Evolutionary conservation across 2,888 invertebrate genomes (phyloP), one percentile per base, ranked within the genome.

Genomic region (Hyles lineata): DNA sequence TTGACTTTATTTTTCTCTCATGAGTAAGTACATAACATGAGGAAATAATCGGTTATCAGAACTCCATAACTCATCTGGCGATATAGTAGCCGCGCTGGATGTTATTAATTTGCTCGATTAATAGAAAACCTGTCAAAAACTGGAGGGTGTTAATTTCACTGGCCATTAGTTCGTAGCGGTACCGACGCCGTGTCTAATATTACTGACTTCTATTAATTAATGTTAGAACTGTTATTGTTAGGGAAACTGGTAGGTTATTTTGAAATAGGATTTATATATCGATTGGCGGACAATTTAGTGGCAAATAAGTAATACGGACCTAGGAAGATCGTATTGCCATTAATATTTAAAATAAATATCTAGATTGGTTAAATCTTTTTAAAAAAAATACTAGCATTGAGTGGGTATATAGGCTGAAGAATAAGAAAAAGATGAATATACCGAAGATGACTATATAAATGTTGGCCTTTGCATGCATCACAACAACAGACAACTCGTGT

Each of bases 101-200:
- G 59, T 71, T 75, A 78, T 78, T 77, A 77, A 77, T 78, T 75
- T 63, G 73, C 73, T 69, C 55, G 67, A 70, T 70, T 78, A 76
- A 80, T 79, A 79, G 76, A 76, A 77, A 75, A 76, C 55, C 77
- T 81, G 80, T 79, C 80, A 69, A 77, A 80, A 76, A 75, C 73
- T 76, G 73, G 63, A 70, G 74, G 67, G 73, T 72, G 76, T 78
- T 81, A 74, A 80, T 80, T 81, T 79, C 72, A 73, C 78, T 75
- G 74, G 59, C 78, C 77, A 81, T 81, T 80, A 75, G 71, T 61
- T 70, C 59, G 70, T 60, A 71, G 73, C 70, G 70, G 67, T 52
- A 32, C 59, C 21, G 32, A 23, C 55, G 63, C 63, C 55, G 25
- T 25, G 55, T 71, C 62, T 71, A 23, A 70, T 71, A 67, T 72